Percentiles rank a stretch among this genome's conserved stretches.
These are phyloP conservation scores for Tribolium castaneum DNA, from an alignment of 1,140 invertebrate genomes.

Conservation along the genomic window DNA sequence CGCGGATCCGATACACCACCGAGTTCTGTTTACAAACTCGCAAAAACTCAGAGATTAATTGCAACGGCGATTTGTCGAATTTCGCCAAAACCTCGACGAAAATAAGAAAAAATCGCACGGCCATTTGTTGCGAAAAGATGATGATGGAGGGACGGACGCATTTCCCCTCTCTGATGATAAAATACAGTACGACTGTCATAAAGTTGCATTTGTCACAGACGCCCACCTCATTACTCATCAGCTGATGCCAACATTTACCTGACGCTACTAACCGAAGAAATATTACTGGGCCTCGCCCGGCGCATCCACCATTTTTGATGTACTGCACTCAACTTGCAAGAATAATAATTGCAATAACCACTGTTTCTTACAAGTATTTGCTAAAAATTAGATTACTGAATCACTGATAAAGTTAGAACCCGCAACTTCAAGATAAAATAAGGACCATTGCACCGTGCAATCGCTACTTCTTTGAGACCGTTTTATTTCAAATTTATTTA, in stretches of 20 bases:
- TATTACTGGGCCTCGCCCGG: not conserved
- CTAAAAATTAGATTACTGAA: too few species aligned
- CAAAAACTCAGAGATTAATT: slow-evolving; percentile 25
- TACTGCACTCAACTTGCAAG: not conserved
- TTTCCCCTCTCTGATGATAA: slow-evolving; percentile 23
- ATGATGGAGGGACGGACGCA: slow-evolving; percentile 6
- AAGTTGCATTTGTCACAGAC: slow-evolving; percentile 45
- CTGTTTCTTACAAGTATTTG: too few species aligned
- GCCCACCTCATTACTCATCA: slow-evolving; percentile 33
- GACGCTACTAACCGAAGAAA: slow-evolving; percentile 18
- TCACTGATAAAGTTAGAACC: too few species aligned
- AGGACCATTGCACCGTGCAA: too few species aligned
- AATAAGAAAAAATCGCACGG: not conserved
- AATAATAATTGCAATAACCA: too few species aligned
- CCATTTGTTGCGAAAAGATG: slow-evolving; percentile 6
- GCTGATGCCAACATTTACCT: slow-evolving; percentile 27
- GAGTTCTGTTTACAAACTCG: slow-evolving; percentile 20
- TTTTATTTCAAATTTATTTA: too few species aligned
- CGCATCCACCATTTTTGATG: not conserved
- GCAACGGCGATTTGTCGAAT: slow-evolving; percentile 4
- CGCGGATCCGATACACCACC: slow-evolving; percentile 17
- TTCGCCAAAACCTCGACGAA: not conserved
- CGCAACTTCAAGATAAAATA: too few species aligned
- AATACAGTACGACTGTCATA: slow-evolving; percentile 40
- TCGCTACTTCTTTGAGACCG: too few species aligned